Conservation (phyloP, 92 coral and sea anemone genomes). For the Epizoanthus illoricatus region DNA sequence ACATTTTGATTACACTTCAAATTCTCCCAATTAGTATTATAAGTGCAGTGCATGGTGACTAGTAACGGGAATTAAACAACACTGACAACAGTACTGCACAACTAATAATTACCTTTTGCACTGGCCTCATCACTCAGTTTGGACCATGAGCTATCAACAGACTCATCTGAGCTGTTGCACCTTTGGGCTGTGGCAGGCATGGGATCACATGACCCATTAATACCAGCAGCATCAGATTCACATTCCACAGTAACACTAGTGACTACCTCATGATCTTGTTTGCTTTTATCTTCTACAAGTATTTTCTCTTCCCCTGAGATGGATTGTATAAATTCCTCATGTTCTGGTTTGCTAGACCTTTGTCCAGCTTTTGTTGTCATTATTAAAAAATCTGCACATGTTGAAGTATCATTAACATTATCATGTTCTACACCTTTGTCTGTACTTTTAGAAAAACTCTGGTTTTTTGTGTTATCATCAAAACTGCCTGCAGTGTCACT, state of each 20-base stretch:
- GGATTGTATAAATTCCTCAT: background rate
- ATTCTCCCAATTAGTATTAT: too few species aligned
- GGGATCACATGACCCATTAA: conserved; percentile 24
- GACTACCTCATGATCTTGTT: background rate
- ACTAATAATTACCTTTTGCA: conserved; percentile 35
- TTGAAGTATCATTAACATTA: background rate
- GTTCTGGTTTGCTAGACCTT: background rate
- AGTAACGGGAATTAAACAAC: background rate
- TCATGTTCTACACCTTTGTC: background rate
- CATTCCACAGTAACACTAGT: background rate
- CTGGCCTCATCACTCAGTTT: conserved; percentile 71
- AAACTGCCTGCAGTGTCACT: background rate
- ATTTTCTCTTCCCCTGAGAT: background rate
- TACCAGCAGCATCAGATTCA: background rate
- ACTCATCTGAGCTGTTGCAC: conserved; percentile 64
- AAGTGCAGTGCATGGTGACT: background rate
- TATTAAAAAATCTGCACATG: background rate
- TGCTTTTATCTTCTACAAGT: background rate
- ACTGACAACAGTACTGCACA: background rate
- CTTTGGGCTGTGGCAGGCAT: conserved; percentile 21
- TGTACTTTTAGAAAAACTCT: background rate
- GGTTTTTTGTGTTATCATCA: background rate
- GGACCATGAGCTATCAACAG: conserved; percentile 88
- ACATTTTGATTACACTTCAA: too few species aligned
- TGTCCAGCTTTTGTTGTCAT: background rate